Percentiles rank a stretch among this genome's conserved stretches.
Conservation (phyloP, 2,113 vertebrate genomes). For the Steatornis caripensis region DNA sequence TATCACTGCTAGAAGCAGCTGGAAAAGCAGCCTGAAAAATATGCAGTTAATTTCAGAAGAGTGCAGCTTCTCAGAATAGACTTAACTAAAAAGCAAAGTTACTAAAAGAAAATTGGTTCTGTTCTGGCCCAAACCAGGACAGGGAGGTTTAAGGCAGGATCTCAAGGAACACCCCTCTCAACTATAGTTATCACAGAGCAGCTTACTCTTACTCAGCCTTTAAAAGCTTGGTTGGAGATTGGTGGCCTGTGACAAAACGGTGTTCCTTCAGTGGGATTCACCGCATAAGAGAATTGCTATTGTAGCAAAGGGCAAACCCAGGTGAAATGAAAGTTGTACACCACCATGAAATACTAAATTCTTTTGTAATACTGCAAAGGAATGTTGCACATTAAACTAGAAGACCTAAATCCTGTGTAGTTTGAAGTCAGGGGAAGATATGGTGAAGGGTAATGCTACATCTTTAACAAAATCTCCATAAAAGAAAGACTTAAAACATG, state of each 20-base stretch:
- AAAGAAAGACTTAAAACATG: neutral
- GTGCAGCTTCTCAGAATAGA: too few species aligned
- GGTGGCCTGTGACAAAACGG: neutral
- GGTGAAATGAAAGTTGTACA: neutral
- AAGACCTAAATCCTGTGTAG: neutral
- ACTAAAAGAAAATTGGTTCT: too few species aligned
- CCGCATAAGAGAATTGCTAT: neutral
- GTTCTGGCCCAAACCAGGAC: too few species aligned
- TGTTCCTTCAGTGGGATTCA: neutral
- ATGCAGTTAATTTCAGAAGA: too few species aligned
- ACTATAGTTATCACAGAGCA: neutral
- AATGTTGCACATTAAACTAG: neutral
- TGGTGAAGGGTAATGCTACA: neutral
- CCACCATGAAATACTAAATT: neutral
- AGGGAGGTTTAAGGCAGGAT: neutral
- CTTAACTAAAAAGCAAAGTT: too few species aligned
- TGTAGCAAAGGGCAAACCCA: neutral
- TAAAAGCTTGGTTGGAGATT: neutral
- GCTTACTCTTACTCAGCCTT: neutral
- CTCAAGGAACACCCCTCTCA: neutral
- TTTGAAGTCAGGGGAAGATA: neutral
- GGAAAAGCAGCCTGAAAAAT: too few species aligned
- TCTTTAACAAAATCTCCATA: neutral
- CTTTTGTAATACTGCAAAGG: fast-evolving
- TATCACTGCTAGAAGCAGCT: too few species aligned